Conservation (phyloP, 2,113 vertebrate genomes). For the Lucifuga dentata region DNA sequence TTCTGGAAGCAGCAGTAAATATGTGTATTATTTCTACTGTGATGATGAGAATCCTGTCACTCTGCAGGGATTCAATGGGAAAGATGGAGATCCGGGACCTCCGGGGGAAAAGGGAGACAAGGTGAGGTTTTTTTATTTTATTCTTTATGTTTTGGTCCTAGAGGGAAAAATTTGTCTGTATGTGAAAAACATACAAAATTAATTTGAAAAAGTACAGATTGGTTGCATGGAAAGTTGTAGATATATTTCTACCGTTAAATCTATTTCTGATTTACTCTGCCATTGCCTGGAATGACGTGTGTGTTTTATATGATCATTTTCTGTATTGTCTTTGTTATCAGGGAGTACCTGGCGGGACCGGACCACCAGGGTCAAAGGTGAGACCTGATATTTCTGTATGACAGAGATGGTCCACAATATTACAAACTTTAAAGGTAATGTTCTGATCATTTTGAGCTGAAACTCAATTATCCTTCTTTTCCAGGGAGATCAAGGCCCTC, state of each 20-base stretch:
- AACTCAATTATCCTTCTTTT: constrained; percentile 13
- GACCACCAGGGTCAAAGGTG: constrained; percentile 90
- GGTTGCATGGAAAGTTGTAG: too few relatives aligned
- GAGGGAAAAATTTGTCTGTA: too few relatives aligned
- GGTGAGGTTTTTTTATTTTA: constrained; percentile 75
- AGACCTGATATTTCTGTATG: constrained; percentile 1
- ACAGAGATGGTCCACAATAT: constrained; percentile 2
- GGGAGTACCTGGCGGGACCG: constrained; percentile 87
- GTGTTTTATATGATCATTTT: neutral
- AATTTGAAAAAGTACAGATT: too few relatives aligned
- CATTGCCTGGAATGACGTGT: too few relatives aligned
- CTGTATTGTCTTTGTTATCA: constrained; percentile 75
- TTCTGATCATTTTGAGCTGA: neutral
- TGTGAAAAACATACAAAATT: too few relatives aligned
- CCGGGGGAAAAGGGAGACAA: constrained; percentile 87
- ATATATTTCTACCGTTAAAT: too few relatives aligned
- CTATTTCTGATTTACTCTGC: too few relatives aligned
- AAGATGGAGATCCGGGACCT: constrained; percentile 82
- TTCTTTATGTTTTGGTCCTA: too few relatives aligned
- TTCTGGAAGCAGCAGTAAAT: too few relatives aligned
- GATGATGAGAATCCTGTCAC: neutral
- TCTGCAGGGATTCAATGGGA: constrained; percentile 87
- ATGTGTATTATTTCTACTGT: neutral
- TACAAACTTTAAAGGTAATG: too few relatives aligned
- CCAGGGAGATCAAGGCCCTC: constrained; percentile 88